These are phyloP conservation scores for Falco biarmicus DNA, from an alignment of 2,797 vertebrate species.

Conservation along the genomic window DNA sequence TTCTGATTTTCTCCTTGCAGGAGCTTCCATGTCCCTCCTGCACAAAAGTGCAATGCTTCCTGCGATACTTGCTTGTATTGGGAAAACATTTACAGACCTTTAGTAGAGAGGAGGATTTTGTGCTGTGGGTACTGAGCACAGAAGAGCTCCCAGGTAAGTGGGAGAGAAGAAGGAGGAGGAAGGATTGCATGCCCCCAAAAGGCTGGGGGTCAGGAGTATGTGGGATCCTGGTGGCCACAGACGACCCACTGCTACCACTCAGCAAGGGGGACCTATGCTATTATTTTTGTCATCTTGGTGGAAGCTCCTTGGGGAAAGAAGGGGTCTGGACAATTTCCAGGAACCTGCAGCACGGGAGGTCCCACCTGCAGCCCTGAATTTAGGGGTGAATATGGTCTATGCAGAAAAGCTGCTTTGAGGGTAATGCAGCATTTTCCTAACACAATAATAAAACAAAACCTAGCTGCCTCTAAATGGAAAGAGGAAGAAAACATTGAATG, in stretches of 20 bases:
- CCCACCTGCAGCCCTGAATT: neutral
- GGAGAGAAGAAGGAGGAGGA: neutral
- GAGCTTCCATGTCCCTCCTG: neutral
- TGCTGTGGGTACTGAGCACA: neutral
- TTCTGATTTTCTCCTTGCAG: neutral
- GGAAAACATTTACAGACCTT: neutral
- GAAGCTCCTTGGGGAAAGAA: neutral
- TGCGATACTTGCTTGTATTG: neutral
- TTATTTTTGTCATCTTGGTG: neutral
- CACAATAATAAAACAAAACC: neutral
- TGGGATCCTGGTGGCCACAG: neutral
- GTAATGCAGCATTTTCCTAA: neutral
- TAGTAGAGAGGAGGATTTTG: neutral
- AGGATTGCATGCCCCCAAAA: neutral
- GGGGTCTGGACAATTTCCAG: accelerated
- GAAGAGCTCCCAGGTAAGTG: neutral
- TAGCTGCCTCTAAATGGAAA: neutral
- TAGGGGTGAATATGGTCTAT: accelerated
- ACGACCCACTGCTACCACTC: too few relatives aligned
- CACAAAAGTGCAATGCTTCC: neutral
- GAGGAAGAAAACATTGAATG: neutral
- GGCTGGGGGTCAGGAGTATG: neutral
- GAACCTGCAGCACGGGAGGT: neutral
- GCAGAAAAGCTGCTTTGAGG: neutral
- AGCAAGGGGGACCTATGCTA: neutral